Evolutionary conservation across 2,797 vertebrate species (phyloP).

Genomic region (Pitangus sulphuratus): DNA sequence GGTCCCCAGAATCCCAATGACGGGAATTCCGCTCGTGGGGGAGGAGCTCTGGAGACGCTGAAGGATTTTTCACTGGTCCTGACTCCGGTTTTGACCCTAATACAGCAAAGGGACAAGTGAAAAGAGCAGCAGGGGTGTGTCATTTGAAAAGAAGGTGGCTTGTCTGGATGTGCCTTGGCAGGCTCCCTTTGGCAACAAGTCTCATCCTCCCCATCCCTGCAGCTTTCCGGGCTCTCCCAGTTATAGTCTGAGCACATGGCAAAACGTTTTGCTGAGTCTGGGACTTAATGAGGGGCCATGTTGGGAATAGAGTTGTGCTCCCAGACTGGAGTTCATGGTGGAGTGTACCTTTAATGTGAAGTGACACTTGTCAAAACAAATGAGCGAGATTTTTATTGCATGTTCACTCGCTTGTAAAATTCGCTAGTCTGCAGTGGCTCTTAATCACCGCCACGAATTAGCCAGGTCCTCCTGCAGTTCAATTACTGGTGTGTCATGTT

Average conservation of each 20-base stretch:
- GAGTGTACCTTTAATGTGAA: slow-evolving; percentile 22
- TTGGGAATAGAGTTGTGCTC: neutral
- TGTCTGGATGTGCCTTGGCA: fast-evolving
- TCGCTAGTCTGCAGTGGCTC: slow-evolving; percentile 47
- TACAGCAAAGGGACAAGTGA: slow-evolving; percentile 4
- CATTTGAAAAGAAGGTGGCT: neutral
- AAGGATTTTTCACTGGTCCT: too few relatives aligned
- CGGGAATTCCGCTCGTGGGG: neutral
- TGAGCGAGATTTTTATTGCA: slow-evolving; percentile 32
- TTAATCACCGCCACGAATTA: slow-evolving; percentile 45
- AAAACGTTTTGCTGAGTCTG: neutral
- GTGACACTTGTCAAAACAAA: slow-evolving; percentile 54
- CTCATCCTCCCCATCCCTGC: neutral
- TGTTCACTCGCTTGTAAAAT: slow-evolving; percentile 53
- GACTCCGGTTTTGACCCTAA: too few relatives aligned
- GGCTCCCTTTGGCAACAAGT: neutral
- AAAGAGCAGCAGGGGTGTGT: slow-evolving; percentile 38
- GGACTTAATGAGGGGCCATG: neutral
- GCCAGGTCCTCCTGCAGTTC: slow-evolving; percentile 53
- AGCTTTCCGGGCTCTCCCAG: neutral
- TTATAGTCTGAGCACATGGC: neutral
- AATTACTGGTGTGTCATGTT: slow-evolving; percentile 57
- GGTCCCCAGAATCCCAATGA: neutral
- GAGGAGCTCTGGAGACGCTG: neutral
- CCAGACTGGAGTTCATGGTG: neutral